Evolutionary conservation across 2,797 vertebrate species (phyloP).

Genomic region (Nannoperca obscura): DNA sequence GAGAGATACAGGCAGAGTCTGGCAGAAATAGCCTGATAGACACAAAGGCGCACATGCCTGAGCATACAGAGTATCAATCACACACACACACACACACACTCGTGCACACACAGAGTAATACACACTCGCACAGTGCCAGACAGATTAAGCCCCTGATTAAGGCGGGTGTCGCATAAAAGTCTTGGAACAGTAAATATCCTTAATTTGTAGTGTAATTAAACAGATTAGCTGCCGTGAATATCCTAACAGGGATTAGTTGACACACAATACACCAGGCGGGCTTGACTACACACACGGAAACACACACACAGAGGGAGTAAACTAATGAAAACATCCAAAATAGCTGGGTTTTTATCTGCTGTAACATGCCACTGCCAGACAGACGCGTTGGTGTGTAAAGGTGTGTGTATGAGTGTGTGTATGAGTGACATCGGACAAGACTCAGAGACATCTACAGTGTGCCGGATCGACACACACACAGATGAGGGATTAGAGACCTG

Average conservation of each 20-base stretch:
- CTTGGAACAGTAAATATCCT: slow-evolving; percentile 81
- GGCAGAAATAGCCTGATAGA: slow-evolving; percentile 61
- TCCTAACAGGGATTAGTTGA: slow-evolving; percentile 78
- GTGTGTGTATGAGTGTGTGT: slow-evolving; percentile 1
- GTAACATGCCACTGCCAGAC: background rate
- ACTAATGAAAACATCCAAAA: slow-evolving; percentile 31
- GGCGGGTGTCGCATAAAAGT: slow-evolving; percentile 71
- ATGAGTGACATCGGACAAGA: background rate
- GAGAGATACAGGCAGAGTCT: slow-evolving; percentile 43
- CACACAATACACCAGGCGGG: slow-evolving; percentile 59
- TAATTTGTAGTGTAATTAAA: slow-evolving; percentile 84
- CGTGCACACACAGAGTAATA: slow-evolving; percentile 25
- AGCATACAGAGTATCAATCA: slow-evolving; percentile 68
- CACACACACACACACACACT: slow-evolving; percentile 28
- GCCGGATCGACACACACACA: slow-evolving; percentile 24
- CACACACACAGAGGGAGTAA: slow-evolving; percentile 3
- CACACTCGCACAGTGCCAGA: slow-evolving; percentile 63
- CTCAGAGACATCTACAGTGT: background rate
- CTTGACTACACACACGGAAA: slow-evolving; percentile 42
- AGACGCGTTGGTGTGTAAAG: background rate
- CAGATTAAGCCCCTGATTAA: slow-evolving; percentile 77
- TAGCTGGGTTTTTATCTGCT: slow-evolving; percentile 18
- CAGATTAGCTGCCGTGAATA: slow-evolving; percentile 81
- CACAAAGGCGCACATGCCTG: slow-evolving; percentile 57
- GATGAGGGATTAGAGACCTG: slow-evolving; percentile 56